Base-by-base conservation (phyloP, 2,113 vertebrate genomes). In the Aphelocoma coerulescens region DNA sequence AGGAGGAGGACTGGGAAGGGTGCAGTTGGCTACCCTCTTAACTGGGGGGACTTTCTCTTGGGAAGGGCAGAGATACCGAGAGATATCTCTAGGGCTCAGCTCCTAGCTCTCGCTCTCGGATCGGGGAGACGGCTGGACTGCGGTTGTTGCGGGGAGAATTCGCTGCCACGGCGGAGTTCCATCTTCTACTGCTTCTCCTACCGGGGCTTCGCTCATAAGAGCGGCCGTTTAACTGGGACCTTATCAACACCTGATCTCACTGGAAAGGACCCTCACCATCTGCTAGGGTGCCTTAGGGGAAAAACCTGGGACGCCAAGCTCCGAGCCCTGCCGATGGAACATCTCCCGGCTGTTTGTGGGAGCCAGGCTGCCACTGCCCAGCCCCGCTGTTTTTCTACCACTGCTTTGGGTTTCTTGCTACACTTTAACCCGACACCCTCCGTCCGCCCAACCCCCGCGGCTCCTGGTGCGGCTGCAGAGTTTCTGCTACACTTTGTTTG, bases 401-500 rank as follows among this genome's bases (percentile, higher is more conserved):
- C 21, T 67, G 16, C 26, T 46, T 46, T 6, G 41, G 21, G 16
- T 57, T 67, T 57, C 41, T 37, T 2, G 0, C 33, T 24, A 6
- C 16, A 3, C 13, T 37, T 57, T 4, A 55, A 5, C 33, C 30
- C 1, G 0, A 8, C 16, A 32, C 35, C 16, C 3, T 3, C 2
- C 7, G 20, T 37, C 77, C 0, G 0, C 39, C 21, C 0, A 7
- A 32, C n/a, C 21, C 17, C 27, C 1, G 1, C 16, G 11, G 20
- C 4, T 4, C 19, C 32, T n/a, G 37, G 61, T 44, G 2, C 1
- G 1, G 15, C 58, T 41, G 37, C 37, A 20, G 7, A 23, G 26
- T 32, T 66, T 46, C 39, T 55, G 62, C 20, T 55, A 3, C 15
- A 1, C 32, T 43, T 12, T 78, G 24, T 65, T 79, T 44, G 24